Evolutionary conservation across 2,888 invertebrate genomes (phyloP).

Genomic region (Neria commutata): DNA sequence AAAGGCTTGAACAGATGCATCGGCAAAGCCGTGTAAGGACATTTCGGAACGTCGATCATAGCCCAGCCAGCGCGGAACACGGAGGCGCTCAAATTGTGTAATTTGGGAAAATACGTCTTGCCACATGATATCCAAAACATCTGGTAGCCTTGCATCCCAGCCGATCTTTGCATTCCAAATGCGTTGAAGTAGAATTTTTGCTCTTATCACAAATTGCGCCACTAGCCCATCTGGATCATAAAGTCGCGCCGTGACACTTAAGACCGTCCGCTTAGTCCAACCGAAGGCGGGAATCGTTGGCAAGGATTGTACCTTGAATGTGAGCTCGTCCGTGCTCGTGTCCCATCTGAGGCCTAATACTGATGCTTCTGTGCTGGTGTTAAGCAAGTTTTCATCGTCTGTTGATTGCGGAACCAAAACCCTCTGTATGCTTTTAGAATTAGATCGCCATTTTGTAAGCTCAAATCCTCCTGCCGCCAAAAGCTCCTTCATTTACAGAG

Average conservation of each 20-base stretch:
- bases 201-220: constrained; percentile 15
- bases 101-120: constrained; percentile 8
- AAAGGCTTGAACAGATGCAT: constrained; percentile 25
- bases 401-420: neutral
- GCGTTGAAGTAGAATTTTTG: constrained; percentile 22
- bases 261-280: constrained; percentile 15
- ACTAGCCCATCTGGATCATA: constrained; percentile 21
- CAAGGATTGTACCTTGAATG: constrained; percentile 4
- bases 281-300: neutral
- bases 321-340: neutral
- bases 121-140: neutral
- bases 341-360: constrained; percentile 4
- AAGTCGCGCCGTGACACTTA: constrained; percentile 20
- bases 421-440: neutral
- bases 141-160: constrained; percentile 2
- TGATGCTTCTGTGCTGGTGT: neutral
- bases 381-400: neutral
- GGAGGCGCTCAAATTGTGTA: constrained; percentile 1
- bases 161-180: constrained; percentile 14
- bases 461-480: constrained; percentile 9
- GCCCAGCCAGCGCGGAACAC: constrained; percentile 24
- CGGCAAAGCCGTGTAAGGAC: constrained; percentile 25
- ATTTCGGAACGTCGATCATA: constrained; percentile 2
- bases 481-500: constrained; percentile 2
- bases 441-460: constrained; percentile 9